phyloP scores from a whole-genome alignment of 2,797 vertebrate species.

The Taeniopygia guttata region DNA sequence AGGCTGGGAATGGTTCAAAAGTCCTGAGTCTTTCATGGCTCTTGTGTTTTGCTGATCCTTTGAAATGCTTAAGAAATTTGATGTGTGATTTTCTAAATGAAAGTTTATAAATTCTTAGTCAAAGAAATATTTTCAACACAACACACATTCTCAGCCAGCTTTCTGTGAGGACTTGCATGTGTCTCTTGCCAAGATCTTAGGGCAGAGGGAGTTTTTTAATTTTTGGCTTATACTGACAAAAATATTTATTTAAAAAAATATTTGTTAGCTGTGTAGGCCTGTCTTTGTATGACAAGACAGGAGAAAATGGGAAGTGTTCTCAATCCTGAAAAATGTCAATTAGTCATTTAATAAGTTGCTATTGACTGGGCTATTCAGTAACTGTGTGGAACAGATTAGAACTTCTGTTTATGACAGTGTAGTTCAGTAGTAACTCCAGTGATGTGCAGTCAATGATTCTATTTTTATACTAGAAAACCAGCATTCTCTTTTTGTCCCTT shows the following conservation, averaged over 20 bases:
- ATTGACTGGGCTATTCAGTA: background rate
- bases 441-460: background rate
- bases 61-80: background rate
- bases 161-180: background rate
- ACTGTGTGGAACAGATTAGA: background rate
- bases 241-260: background rate
- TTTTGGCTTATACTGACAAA: background rate
- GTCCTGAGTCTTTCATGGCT: background rate
- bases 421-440: background rate
- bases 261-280: background rate
- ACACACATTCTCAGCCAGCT: background rate
- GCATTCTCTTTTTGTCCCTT: background rate
- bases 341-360: background rate
- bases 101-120: background rate
- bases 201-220: background rate
- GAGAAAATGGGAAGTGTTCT: background rate
- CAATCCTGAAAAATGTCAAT: background rate
- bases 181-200: background rate
- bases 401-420: background rate
- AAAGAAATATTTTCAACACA: background rate
- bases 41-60: background rate
- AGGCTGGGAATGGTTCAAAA: background rate
- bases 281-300: background rate
- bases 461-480: background rate
- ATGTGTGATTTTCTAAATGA: background rate